Evolutionary conservation across 2,113 vertebrate species (phyloP).

Genomic region (Ceyx cyanopectus): DNA sequence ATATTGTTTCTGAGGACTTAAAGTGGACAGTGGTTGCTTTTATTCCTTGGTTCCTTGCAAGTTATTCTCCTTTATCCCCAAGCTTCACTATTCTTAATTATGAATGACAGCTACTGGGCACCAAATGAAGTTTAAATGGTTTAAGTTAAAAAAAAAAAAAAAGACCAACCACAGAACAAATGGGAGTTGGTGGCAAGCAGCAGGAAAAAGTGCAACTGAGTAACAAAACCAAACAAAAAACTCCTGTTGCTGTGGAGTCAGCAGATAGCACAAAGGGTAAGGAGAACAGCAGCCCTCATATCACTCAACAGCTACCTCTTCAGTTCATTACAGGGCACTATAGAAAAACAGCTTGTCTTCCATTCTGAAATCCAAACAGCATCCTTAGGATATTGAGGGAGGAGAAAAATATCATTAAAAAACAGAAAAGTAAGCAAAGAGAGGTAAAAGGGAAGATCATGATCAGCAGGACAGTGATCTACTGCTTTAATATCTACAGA

Average conservation of each 20-base stretch:
- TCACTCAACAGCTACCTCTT: not conserved
- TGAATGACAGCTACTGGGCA: not conserved
- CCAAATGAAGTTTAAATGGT: not conserved
- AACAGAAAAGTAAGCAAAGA: not conserved
- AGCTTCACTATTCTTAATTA: not conserved
- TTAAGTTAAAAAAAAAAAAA: not conserved
- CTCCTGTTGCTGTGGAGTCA: not conserved
- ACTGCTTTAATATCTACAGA: not conserved
- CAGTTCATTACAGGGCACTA: not conserved
- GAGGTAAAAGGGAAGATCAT: not conserved
- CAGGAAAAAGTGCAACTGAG: not conserved
- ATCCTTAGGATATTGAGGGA: not conserved
- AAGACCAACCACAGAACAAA: not conserved
- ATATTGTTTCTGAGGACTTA: not conserved
- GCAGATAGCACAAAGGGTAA: not conserved
- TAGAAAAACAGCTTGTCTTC: not conserved
- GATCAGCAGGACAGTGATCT: not conserved
- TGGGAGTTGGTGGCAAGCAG: not conserved
- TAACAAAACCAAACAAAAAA: not conserved
- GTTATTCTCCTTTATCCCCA: not conserved
- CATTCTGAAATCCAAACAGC: not conserved
- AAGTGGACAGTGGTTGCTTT: not conserved
- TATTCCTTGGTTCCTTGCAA: not conserved
- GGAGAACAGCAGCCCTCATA: not conserved
- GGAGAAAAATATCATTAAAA: not conserved